A percentile compares a stretch with the other conserved stretches of the same genome.
These are phyloP conservation scores for Philotrypesis tridentata DNA, from an alignment of 1,140 invertebrate genomes.

Conservation along the genomic window DNA sequence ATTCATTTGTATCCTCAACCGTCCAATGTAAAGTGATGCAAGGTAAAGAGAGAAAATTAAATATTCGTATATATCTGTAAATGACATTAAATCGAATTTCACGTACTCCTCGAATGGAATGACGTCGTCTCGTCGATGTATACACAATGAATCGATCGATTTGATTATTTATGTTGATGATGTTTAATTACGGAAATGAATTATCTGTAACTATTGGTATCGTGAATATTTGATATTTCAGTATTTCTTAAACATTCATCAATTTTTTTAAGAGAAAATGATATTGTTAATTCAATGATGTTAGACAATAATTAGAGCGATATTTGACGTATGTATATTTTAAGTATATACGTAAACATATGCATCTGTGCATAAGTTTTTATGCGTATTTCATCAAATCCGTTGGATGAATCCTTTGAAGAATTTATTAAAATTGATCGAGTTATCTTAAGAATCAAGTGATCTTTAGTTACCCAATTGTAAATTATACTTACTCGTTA, in stretches of 20 bases:
- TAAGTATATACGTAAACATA: conserved; percentile 29
- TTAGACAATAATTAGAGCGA: conserved; percentile 29
- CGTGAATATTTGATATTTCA: not conserved
- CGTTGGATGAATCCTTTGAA: not conserved
- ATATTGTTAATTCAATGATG: conserved; percentile 38
- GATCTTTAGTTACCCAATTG: conserved; percentile 35
- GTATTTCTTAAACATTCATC: not conserved
- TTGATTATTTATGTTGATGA: conserved; percentile 25
- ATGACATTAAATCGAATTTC: not conserved
- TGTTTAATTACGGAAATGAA: not conserved
- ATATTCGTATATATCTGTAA: not conserved
- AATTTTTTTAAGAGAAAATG: conserved; percentile 30
- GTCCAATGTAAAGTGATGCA: conserved; percentile 16
- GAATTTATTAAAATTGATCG: not conserved
- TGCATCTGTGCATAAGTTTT: conserved; percentile 14
- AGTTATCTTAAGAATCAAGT: conserved; percentile 23
- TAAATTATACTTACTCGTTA: conserved; percentile 13
- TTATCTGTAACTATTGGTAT: not conserved
- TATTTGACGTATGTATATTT: conserved; percentile 31
- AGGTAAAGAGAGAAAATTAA: not conserved
- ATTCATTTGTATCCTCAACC: not conserved
- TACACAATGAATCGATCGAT: not conserved
- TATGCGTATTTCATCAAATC: not conserved
- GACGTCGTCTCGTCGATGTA: not conserved
- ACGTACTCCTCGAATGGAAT: not conserved